These are phyloP conservation scores for Hydropsyche tenuis DNA, from an alignment of 1,140 invertebrate species.

Conservation along the genomic window DNA sequence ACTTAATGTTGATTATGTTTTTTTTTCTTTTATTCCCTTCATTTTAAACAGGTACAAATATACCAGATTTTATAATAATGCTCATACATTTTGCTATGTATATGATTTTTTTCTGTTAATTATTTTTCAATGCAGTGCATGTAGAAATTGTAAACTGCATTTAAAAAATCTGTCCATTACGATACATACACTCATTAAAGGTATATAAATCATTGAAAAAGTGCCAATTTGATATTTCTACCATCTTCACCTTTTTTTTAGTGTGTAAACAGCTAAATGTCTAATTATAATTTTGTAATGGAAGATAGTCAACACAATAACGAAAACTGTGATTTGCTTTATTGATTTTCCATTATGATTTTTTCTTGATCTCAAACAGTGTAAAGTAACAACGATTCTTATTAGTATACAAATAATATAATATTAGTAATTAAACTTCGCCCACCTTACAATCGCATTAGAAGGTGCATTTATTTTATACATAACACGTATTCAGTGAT, in stretches of 20 bases:
- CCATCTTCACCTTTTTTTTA: conserved; percentile 16
- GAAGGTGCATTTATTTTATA: conserved; percentile 51
- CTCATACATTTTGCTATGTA: background rate
- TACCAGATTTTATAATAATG: background rate
- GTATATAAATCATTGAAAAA: conserved; percentile 47
- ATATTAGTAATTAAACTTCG: conserved; percentile 42
- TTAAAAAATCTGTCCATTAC: conserved; percentile 45
- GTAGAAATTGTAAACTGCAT: background rate
- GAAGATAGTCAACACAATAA: conserved; percentile 47
- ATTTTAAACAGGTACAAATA: background rate
- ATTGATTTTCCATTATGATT: conserved; percentile 47
- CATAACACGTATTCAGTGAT: conserved; percentile 25
- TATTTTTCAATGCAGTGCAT: background rate
- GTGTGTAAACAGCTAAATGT: conserved; percentile 39
- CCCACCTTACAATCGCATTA: conserved; percentile 49
- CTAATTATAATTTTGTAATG: conserved; percentile 36
- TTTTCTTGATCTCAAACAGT: conserved; percentile 49
- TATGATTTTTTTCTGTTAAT: background rate
- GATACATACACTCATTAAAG: conserved; percentile 45
- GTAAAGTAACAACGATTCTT: conserved; percentile 48
- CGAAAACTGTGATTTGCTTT: conserved; percentile 46
- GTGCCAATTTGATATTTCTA: conserved; percentile 48
- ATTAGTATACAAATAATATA: background rate
- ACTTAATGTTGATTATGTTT: background rate
- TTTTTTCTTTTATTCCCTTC: background rate